Evolutionary conservation across 2,888 invertebrate species (phyloP).

Genomic region (Autographa pulchrina): DNA sequence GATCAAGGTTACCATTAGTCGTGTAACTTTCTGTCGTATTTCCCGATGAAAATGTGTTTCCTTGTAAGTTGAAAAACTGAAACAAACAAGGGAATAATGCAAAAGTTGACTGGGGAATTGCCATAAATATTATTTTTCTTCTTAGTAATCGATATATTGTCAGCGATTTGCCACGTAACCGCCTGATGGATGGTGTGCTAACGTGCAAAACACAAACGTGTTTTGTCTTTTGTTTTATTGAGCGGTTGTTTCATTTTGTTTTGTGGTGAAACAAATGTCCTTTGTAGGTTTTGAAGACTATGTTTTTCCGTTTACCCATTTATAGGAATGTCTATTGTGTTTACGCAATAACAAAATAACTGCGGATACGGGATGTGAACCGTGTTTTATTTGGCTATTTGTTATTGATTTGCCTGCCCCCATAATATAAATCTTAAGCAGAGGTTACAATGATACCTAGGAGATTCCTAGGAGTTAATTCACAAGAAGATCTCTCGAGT

Average conservation of each 20-base stretch:
- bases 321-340: background rate
- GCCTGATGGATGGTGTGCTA: conserved; percentile 75
- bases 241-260: conserved; percentile 39
- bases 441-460: too few species aligned
- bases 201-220: conserved; percentile 69
- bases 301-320: conserved; percentile 9
- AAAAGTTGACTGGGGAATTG: conserved; percentile 70
- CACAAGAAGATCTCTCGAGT: too few species aligned
- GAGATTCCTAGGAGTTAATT: too few species aligned
- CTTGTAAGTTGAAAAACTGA: conserved; percentile 69
- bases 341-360: background rate
- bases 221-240: conserved; percentile 66
- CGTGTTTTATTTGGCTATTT: background rate
- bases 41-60: conserved; percentile 67
- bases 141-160: conserved; percentile 80
- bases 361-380: conserved; percentile 2
- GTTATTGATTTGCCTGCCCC: background rate
- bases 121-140: conserved; percentile 78
- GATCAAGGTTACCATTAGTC: conserved; percentile 32
- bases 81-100: conserved; percentile 74
- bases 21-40: conserved; percentile 38
- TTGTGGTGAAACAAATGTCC: conserved; percentile 18
- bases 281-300: background rate
- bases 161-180: conserved; percentile 78
- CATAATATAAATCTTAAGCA: background rate